phyloP scores from a whole-genome alignment of 2,888 invertebrate species.

The Hypena proboscidalis region DNA sequence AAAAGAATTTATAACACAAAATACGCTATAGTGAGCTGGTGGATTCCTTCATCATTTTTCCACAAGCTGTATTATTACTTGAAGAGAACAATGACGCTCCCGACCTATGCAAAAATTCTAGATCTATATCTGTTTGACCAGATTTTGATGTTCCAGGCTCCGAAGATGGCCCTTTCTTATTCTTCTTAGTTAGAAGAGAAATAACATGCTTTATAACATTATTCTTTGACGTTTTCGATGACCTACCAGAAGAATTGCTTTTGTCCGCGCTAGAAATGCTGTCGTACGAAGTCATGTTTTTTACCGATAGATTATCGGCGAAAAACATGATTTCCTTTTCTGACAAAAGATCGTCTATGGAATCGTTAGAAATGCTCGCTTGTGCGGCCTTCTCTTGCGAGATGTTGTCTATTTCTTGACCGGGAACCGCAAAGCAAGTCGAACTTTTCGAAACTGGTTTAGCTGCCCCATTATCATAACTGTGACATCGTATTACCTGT shows the following conservation, averaged over 20 bases:
- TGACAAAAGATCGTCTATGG: slow-evolving; percentile 70
- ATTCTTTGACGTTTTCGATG: slow-evolving; percentile 70
- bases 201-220: slow-evolving; percentile 62
- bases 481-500: slow-evolving; percentile 61
- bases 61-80: slow-evolving; percentile 54
- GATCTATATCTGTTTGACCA: slow-evolving; percentile 48
- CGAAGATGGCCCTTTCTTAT: slow-evolving; percentile 59
- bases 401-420: slow-evolving; percentile 27
- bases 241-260: slow-evolving; percentile 44
- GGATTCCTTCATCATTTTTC: slow-evolving; percentile 54
- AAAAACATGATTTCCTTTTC: slow-evolving; percentile 61
- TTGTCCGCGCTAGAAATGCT: slow-evolving; percentile 47
- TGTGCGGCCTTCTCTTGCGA: slow-evolving; percentile 67
- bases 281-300: slow-evolving; percentile 51
- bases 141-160: slow-evolving; percentile 59
- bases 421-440: not conserved
- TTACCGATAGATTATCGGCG: slow-evolving; percentile 62
- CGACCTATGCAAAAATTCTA: slow-evolving; percentile 71
- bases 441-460: no score
- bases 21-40: slow-evolving; percentile 59
- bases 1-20: slow-evolving; percentile 29
- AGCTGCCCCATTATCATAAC: slow-evolving; percentile 36
- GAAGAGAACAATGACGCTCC: slow-evolving; percentile 62
- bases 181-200: slow-evolving; percentile 54
- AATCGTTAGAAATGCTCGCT: slow-evolving; percentile 69